Evolutionary conservation across 2,113 vertebrate species (phyloP).

Genomic region (Cottus gobio): DNA sequence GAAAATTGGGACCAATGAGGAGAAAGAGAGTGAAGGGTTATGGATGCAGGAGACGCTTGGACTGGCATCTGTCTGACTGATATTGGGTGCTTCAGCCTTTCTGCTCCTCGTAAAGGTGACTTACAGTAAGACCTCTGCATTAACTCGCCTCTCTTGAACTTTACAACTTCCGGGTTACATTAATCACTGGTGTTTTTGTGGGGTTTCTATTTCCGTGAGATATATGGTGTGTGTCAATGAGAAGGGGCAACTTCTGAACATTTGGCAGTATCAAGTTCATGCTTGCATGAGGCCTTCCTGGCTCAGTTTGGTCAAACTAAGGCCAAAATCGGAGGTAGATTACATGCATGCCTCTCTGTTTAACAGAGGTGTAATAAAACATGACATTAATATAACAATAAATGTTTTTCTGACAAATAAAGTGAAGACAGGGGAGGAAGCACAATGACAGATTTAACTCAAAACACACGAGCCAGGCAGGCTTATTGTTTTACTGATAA

Average conservation of each 20-base stretch:
- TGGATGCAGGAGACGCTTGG: neutral
- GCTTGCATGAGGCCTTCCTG: neutral
- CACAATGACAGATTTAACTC: constrained; percentile 18
- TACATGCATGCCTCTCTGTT: constrained; percentile 15
- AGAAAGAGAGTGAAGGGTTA: neutral
- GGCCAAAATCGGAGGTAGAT: constrained; percentile 9
- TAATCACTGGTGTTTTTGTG: neutral
- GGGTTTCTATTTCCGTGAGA: neutral
- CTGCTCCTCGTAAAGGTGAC: constrained; percentile 26
- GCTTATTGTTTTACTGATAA: neutral
- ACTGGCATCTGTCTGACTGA: constrained; percentile 19
- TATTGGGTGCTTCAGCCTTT: neutral
- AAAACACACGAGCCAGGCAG: neutral
- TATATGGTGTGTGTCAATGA: neutral
- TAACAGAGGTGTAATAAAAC: constrained; percentile 37
- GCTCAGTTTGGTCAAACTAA: neutral
- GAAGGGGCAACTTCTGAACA: neutral
- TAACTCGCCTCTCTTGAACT: constrained; percentile 18
- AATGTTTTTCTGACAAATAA: constrained; percentile 47
- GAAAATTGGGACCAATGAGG: constrained; percentile 8
- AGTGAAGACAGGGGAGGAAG: neutral
- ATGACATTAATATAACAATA: constrained; percentile 34
- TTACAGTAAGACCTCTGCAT: constrained; percentile 14
- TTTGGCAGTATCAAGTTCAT: neutral
- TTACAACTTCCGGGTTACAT: neutral